Evolutionary conservation across 2,888 invertebrate genomes (phyloP), one percentile per base, ranked within the genome.

Genomic region (Napeogenes sylphis): DNA sequence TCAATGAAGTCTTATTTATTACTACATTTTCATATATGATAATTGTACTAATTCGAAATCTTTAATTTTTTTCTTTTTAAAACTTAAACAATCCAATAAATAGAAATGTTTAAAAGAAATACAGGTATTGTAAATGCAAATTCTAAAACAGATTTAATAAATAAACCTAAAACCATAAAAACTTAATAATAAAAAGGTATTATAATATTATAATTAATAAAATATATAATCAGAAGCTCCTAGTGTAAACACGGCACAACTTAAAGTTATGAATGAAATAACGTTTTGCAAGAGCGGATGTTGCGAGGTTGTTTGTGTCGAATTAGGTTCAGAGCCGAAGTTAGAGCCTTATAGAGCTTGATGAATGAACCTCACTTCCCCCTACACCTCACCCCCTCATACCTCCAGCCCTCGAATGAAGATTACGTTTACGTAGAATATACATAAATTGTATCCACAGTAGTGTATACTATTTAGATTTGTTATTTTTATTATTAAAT

Each of bases 241-340:
- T 77, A 73, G 78, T 89, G 85, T 88, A 73, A 68, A 74, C 77
- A 64, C 75, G 71, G 74, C 86, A 67, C 75, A 72, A 68, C 69
- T 73, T 72, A 80, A 86, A 87, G 82, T 90, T 90, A 90, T 90
- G 90, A 90, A 90, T 90, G 90, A 89, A 90, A 85, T 87, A 87
- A 84, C 78, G 85, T 90, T 90, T 90, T 86, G 90, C 90, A 90
- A 90, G 87, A 90, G 87, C 90, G 90, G 90, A 90, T 90, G 89
- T 90, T 87, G 90, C 90, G 90, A 89, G 88, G 90, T 79, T 86
- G 84, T 81, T 84, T 81, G 84, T 78, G 82, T 88, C 87, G 90
- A 90, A 88, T 90, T 90, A 90, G 87, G 90, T 86, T 89, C 90
- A 90, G 87, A 87, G 85, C 89, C 88, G 88, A 89, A 87, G 85